Conservation (phyloP, 2,797 vertebrate genomes). For the Propithecus deckenii region DNA sequence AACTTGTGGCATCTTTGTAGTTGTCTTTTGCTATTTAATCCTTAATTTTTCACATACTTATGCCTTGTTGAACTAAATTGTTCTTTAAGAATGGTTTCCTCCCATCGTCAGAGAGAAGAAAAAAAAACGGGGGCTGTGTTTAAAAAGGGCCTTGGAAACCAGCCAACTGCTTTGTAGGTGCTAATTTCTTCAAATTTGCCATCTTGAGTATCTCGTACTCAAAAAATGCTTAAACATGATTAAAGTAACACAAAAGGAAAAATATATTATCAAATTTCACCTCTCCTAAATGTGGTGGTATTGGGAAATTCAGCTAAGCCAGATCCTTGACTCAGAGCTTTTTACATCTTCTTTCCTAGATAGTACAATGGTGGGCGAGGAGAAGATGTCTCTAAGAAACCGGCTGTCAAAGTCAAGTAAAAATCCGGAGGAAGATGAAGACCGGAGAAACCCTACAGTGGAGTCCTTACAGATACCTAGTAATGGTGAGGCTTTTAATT, state of each 20-base stretch:
- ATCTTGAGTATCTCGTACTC: not conserved
- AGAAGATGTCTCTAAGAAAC: slow-evolving; percentile 78
- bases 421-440: slow-evolving; percentile 64
- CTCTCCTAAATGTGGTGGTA: not conserved
- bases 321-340: not conserved
- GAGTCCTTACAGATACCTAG: not conserved
- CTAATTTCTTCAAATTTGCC: slow-evolving; percentile 10
- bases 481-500: slow-evolving; percentile 60
- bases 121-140: not conserved
- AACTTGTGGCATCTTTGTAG: not conserved
- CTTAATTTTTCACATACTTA: not conserved
- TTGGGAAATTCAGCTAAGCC: not conserved
- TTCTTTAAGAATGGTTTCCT: not conserved
- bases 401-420: slow-evolving; percentile 72
- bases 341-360: slow-evolving; percentile 35
- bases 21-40: not conserved
- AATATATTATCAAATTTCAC: not conserved
- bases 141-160: not conserved
- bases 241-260: slow-evolving; percentile 8
- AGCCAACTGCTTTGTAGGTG: not conserved
- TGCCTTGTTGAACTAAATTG: not conserved
- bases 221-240: slow-evolving; percentile 1
- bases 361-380: slow-evolving; percentile 74
- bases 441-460: slow-evolving; percentile 30
- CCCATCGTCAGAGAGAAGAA: not conserved